These are phyloP conservation scores for Plumapathes pennacea DNA, from an alignment of 92 coral and sea anemone genomes.

Conservation along the genomic window DNA sequence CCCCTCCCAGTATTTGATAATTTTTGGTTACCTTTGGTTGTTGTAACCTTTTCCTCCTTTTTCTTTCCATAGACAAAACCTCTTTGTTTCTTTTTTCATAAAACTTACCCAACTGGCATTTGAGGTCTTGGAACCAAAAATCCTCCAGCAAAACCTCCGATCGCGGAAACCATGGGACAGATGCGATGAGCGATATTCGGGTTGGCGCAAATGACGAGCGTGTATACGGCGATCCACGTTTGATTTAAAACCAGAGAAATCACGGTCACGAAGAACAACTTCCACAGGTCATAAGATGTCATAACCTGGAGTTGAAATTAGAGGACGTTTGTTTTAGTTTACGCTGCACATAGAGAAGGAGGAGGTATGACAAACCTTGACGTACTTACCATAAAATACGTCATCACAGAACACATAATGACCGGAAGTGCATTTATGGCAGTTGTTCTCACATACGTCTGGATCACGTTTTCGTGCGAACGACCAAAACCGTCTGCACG, in stretches of 20 bases:
- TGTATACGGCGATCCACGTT: constrained; percentile 64
- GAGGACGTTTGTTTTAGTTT: neutral
- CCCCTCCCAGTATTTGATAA: too few relatives aligned
- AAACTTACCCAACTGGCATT: constrained; percentile 57
- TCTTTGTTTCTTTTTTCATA: too few relatives aligned
- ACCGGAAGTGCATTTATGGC: constrained; percentile 52
- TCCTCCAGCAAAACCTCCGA: constrained; percentile 68
- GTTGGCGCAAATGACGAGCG: constrained; percentile 64
- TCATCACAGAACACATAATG: constrained; percentile 47
- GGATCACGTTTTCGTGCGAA: constrained; percentile 59
- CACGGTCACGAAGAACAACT: constrained; percentile 37
- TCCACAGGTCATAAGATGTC: constrained; percentile 46
- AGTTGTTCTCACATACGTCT: constrained; percentile 49
- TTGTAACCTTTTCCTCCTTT: too few relatives aligned
- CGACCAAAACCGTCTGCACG: constrained; percentile 57
- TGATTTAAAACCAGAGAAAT: constrained; percentile 59
- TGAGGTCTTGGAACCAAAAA: constrained; percentile 66
- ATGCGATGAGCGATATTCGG: constrained; percentile 60
- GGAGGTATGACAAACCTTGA: neutral
- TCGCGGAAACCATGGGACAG: constrained; percentile 70
- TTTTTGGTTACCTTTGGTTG: too few relatives aligned
- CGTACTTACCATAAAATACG: constrained; percentile 54
- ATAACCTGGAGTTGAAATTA: constrained; percentile 20
- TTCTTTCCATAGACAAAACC: too few relatives aligned
- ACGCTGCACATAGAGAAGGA: too few relatives aligned